Evolutionary conservation across 2,888 invertebrate genomes (phyloP).

Genomic region (Dione juno): DNA sequence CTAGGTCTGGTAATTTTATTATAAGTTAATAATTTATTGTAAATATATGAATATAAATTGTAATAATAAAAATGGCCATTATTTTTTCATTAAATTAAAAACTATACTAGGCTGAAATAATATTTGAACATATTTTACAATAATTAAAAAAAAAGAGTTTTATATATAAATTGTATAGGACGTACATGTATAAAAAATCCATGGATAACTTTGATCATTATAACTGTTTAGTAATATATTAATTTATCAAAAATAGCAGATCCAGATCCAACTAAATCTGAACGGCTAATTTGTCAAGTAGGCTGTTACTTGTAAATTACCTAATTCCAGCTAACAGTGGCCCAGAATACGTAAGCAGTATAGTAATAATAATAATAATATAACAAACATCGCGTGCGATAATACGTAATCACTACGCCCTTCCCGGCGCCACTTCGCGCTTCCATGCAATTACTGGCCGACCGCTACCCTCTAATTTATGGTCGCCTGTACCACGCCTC

Average conservation of each 20-base stretch:
- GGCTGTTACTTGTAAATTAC: background rate
- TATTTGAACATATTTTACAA: too few species aligned
- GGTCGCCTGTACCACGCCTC: slow-evolving; percentile 63
- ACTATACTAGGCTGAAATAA: too few species aligned
- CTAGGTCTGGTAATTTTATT: background rate
- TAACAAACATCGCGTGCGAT: slow-evolving; percentile 49
- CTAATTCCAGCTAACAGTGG: background rate
- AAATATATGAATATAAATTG: too few species aligned
- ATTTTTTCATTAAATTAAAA: too few species aligned
- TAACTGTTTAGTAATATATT: too few species aligned
- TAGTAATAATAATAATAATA: slow-evolving; percentile 39
- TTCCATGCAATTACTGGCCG: slow-evolving; percentile 53
- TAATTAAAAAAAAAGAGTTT: too few species aligned
- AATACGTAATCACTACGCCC: slow-evolving; percentile 50
- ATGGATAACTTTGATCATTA: too few species aligned
- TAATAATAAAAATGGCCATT: too few species aligned
- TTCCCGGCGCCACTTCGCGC: slow-evolving; percentile 52
- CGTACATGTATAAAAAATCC: too few species aligned
- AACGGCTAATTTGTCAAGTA: background rate
- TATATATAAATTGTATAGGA: too few species aligned
- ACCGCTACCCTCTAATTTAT: slow-evolving; percentile 67
- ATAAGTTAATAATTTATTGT: background rate
- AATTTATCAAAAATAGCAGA: background rate
- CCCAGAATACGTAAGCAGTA: slow-evolving; percentile 26
- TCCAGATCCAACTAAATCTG: background rate